Evolutionary conservation across 2,797 vertebrate genomes (phyloP).

Genomic region (Hyperoplus immaculatus): DNA sequence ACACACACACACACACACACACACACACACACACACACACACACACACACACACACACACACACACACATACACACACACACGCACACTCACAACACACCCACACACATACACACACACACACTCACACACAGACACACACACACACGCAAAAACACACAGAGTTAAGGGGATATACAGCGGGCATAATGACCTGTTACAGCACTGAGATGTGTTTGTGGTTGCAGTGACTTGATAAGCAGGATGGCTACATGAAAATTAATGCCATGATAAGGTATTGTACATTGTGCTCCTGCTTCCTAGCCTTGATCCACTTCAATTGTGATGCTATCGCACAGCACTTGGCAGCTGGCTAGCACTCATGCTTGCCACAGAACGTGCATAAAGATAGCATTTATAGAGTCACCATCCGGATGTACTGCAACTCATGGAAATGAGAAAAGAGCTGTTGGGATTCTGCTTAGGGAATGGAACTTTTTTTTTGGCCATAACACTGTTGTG

Average conservation of each 20-base stretch:
- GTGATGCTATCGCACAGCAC: conserved; percentile 47
- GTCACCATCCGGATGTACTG: conserved; percentile 65
- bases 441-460: conserved; percentile 34
- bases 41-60: too few relatives aligned
- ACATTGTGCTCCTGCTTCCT: conserved; percentile 35
- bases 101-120: conserved; percentile 26
- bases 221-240: conserved; percentile 67
- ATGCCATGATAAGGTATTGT: conserved; percentile 51
- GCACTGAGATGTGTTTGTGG: conserved; percentile 62
- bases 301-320: conserved; percentile 24
- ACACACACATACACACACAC: too few relatives aligned
- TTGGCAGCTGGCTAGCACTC: conserved; percentile 65
- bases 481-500: conserved; percentile 27
- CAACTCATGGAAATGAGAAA: conserved; percentile 43
- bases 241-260: conserved; percentile 60
- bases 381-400: conserved; percentile 77
- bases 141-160: conserved; percentile 10
- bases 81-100: neutral
- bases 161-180: conserved; percentile 35
- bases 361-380: conserved; percentile 52
- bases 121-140: conserved; percentile 14
- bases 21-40: neutral
- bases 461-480: conserved; percentile 41
- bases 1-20: conserved; percentile 24
- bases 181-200: conserved; percentile 66